Conservation (phyloP, 2,888 invertebrate species). For the Melanchra persicariae region DNA sequence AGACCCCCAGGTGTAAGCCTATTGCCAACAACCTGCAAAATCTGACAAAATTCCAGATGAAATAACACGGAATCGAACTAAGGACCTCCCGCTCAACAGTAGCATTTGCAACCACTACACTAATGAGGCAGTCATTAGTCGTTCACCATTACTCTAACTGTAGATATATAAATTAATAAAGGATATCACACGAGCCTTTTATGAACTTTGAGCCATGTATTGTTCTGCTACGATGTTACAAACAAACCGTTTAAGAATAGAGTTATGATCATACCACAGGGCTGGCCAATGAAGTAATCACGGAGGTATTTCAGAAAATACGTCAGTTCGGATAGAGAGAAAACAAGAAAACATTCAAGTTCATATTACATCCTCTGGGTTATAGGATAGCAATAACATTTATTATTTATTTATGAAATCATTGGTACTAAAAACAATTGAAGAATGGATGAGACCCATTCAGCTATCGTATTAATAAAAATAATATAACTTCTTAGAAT, state of each 20-base stretch:
- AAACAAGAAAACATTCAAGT: constrained; percentile 12
- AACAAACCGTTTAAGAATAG: constrained; percentile 15
- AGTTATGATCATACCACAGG: neutral
- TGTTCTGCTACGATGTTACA: neutral
- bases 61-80: too few relatives aligned
- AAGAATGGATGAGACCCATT: neutral
- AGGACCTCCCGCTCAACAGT: too few relatives aligned
- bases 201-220: neutral
- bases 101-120: too few relatives aligned
- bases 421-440: constrained; percentile 10
- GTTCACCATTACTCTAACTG: neutral
- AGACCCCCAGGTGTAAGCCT: too few relatives aligned
- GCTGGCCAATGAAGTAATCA: constrained; percentile 6
- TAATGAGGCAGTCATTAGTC: neutral
- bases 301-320: neutral
- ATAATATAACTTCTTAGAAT: neutral
- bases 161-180: neutral
- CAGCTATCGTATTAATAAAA: neutral
- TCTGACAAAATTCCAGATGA: too few relatives aligned
- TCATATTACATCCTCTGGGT: neutral
- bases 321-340: neutral
- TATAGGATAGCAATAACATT: constrained; percentile 9
- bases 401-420: constrained; percentile 20
- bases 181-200: neutral
- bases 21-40: too few relatives aligned